Evolutionary conservation across 2,113 vertebrate genomes (phyloP).

Genomic region (Pluvianellus socialis): DNA sequence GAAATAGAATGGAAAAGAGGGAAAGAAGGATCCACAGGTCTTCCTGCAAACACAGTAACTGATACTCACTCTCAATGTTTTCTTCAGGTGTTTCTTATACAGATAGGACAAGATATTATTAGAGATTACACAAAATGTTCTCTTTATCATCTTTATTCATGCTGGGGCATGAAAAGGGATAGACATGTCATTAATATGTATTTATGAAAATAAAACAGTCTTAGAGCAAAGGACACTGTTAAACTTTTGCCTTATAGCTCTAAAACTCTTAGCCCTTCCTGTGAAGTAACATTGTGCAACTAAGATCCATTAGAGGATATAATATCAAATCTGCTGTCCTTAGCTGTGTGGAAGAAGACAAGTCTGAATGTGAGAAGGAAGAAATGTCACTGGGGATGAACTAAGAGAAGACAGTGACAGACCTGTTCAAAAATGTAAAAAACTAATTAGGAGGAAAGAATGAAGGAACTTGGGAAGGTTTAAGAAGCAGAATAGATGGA

Average conservation of each 20-base stretch:
- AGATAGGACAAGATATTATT: not conserved
- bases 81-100: not conserved
- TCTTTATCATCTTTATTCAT: not conserved
- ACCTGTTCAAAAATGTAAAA: not conserved
- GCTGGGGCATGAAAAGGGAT: not conserved
- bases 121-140: not conserved
- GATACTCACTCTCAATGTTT: not conserved
- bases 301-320: not conserved
- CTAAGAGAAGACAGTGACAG: not conserved
- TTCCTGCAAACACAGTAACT: constrained; percentile 37
- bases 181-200: not conserved
- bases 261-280: not conserved
- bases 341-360: not conserved
- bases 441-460: not conserved
- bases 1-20: constrained; percentile 46
- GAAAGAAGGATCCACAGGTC: constrained; percentile 47
- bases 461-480: not conserved
- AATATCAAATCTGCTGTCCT: not conserved
- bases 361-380: not conserved
- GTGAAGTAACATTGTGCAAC: not conserved
- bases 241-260: not conserved
- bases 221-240: not conserved
- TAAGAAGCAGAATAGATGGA: not conserved
- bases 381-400: not conserved
- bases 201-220: not conserved